Base-by-base conservation (phyloP, 2,113 vertebrate genomes). In the Etheostoma spectabile region DNA sequence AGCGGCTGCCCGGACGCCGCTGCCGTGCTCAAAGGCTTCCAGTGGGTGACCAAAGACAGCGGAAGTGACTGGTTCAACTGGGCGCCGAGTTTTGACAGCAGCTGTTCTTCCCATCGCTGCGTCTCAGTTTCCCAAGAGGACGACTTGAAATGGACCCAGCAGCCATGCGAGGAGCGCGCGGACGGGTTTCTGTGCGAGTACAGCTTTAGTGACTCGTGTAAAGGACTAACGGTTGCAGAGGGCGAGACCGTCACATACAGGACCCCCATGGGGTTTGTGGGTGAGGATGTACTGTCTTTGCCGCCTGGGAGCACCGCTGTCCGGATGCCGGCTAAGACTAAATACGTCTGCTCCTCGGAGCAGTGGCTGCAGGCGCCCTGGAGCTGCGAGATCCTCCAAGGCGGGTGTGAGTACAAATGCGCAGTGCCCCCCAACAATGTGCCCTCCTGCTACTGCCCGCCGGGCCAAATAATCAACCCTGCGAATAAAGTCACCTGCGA, bases 111-210 rank as follows among this genome's bases (percentile, higher is more conserved):
- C 7, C 42, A 0, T 6, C 70, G 61, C 53, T 95, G 94, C 67
- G 86, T 95, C 24, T 86, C 90, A 0, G 85, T 94, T 14, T 92
- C 88, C 18, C 18, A 11, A 0, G 35, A 45, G 5, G 64, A 82
- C 3, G 57, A 73, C 2, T 88, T 92, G 2, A 80, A 49, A 3
- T 94, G 93, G 93, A 72, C 1, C 2, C 90, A 82, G 65, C 68
- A 81, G 0, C 3, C 64, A 0, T 94, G 94, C n/a, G 27, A 2
- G 0, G 52, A 21, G 0, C 19, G 0, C 0, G 53, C n/a, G 4
- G 27, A 6, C 3, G 94, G 94, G 2, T 94, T 92, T 46, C 75
- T 94, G 35, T 95, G 94, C 6, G 90, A 92, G 85, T 57, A 82
- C 84, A 42, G 1, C 53, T 75, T 85, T 51, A 27, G 0, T 0